Evolutionary conservation across 2,797 vertebrate genomes (phyloP).

Genomic region (Champsocephalus esox): DNA sequence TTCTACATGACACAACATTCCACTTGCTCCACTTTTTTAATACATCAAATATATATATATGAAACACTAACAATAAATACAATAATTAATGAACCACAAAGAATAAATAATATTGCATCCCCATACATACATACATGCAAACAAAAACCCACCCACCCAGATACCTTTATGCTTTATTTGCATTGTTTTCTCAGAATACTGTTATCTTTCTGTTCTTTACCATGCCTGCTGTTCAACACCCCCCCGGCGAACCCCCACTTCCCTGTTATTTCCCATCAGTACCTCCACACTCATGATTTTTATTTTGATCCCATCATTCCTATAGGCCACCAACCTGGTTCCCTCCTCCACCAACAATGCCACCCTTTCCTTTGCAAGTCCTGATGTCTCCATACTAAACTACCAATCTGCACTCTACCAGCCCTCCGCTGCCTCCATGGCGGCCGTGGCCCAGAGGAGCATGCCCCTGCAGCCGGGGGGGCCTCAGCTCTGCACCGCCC

Average conservation of each 20-base stretch:
- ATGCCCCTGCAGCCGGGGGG: conserved; percentile 95
- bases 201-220: conserved; percentile 11
- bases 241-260: conserved; percentile 35
- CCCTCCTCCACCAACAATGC: conserved; percentile 97
- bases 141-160: no score
- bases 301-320: conserved; percentile 90
- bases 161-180: neutral
- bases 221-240: conserved; percentile 29
- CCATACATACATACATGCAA: no score
- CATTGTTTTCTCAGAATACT: conserved; percentile 15
- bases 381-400: conserved; percentile 98
- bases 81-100: no score
- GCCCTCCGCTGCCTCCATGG: conserved; percentile 97
- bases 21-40: no score
- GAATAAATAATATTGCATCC: no score
- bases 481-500: conserved; percentile 93
- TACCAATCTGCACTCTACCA: conserved; percentile 99
- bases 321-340: conserved; percentile 94
- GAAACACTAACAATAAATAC: no score
- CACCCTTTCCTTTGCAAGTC: conserved; percentile 97
- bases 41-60: no score
- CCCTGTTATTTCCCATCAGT: conserved; percentile 61
- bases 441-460: conserved; percentile 96
- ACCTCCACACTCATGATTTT: conserved; percentile 75
- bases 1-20: no score